These are phyloP conservation scores for Myotis vivesi DNA, from an alignment of 2,797 vertebrate genomes.

Conservation along the genomic window DNA sequence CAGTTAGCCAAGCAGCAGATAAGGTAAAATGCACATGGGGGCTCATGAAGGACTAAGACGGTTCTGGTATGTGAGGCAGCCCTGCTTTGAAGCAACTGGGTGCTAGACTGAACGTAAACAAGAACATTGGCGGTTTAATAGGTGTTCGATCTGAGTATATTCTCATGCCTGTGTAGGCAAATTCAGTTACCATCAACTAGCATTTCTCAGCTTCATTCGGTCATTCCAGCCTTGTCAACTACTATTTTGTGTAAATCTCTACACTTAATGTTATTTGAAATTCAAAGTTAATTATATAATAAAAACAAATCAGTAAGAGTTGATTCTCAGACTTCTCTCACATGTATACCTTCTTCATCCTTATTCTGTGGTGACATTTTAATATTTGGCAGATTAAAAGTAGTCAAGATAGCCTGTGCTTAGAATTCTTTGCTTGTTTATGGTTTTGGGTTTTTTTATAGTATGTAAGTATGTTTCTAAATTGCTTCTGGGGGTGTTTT, in stretches of 20 bases:
- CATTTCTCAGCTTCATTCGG: neutral
- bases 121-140: fast-evolving
- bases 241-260: neutral
- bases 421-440: neutral
- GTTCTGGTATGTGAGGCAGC: fast-evolving
- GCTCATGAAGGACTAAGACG: fast-evolving
- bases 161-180: fast-evolving
- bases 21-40: conserved; percentile 85
- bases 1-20: conserved; percentile 94
- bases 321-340: neutral
- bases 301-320: too few species aligned
- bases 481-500: neutral
- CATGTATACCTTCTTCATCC: fast-evolving
- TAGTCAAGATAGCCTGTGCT: neutral
- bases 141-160: too few species aligned
- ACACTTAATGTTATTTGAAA: neutral
- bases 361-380: neutral
- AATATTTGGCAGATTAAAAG: neutral
- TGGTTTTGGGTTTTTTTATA: neutral
- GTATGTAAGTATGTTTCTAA: neutral
- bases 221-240: neutral
- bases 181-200: fast-evolving
- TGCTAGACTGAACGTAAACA: neutral
- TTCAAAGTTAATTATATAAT: neutral
- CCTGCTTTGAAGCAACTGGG: fast-evolving